phyloP scores from a whole-genome alignment of 2,797 vertebrate genomes.

The Chelonia mydas region DNA sequence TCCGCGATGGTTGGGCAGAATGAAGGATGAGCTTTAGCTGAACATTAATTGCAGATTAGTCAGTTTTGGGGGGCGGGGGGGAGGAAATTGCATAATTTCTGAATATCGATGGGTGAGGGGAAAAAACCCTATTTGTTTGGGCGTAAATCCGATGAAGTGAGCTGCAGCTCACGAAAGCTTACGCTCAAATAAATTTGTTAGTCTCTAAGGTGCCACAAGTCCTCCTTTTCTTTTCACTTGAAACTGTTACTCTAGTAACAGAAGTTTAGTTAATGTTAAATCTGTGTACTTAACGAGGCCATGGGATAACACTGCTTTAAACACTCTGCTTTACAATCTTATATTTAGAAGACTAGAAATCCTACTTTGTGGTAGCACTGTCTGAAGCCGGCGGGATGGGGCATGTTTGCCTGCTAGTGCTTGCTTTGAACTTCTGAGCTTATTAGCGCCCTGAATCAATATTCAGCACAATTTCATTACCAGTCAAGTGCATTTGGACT shows the following conservation, averaged over 20 bases:
- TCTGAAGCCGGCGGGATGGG: conserved; percentile 58
- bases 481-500: conserved; percentile 71
- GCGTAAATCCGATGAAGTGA: conserved; percentile 41
- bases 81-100: conserved; percentile 57
- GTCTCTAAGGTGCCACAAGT: too few relatives aligned
- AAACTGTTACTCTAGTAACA: conserved; percentile 50
- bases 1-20: conserved; percentile 12
- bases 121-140: conserved; percentile 50
- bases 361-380: conserved; percentile 59
- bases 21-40: conserved; percentile 43
- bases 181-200: too few relatives aligned
- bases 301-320: conserved; percentile 57
- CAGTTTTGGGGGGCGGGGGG: neutral
- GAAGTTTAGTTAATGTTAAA: conserved; percentile 70
- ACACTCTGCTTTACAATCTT: conserved; percentile 69
- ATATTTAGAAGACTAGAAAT: conserved; percentile 67
- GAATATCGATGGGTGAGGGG: conserved; percentile 47
- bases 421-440: conserved; percentile 81
- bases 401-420: conserved; percentile 67
- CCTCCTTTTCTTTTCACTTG: conserved; percentile 20
- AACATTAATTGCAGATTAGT: conserved; percentile 55
- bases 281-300: conserved; percentile 44
- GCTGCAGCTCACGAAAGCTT: too few relatives aligned
- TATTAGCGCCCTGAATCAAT: conserved; percentile 79
- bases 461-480: conserved; percentile 75